Evolutionary conservation across 2,113 vertebrate genomes (phyloP), one percentile per base, ranked within the genome.

Genomic region (Centropus bengalensis): DNA sequence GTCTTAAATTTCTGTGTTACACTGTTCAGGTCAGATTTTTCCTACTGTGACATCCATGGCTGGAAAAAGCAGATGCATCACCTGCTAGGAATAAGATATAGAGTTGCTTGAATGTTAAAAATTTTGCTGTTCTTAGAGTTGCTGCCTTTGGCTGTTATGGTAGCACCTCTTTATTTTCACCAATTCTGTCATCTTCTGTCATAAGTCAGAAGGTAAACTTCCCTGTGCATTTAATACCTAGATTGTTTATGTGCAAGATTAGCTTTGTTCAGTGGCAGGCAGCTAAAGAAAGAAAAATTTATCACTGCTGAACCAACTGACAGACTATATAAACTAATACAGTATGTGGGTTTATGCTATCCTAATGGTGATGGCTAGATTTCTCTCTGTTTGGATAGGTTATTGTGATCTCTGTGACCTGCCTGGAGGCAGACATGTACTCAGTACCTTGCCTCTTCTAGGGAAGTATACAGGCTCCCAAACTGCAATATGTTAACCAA

Each of bases 141-240:
- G 87, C 92, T 98, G 95, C 91, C 90, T 71, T 95, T 94, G 60
- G 63, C 81, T 92, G 38, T 91, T 75, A 94, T 89, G 95, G 87
- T 80, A 87, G 32, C 6, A 6, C 3, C 7, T 81, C 82, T 95
- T 94, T 85, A 49, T 96, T 97, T 96, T 96, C 11, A 32, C 63
- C 79, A 92, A 44, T 58, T 71, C 82, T 92, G 81, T 95, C 91
- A 62, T 95, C 75, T 89, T 87, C 36, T 94, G 91, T 81, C 59
- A 12, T 91, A 94, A 97, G 69, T 96, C 89, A 89, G 82, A 96
- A 97, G 95, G 96, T 96, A 97, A 98, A 89, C 22, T 58, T 93
- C 93, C 66, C 69, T 91, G n/a, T 94, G 71, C 33, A 18, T 96
- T 86, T 93, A 95, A 90, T 97, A 86, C 91, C 40, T 74, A 49